These are phyloP conservation scores for Alloscopus bannaensis DNA, from an alignment of 2,888 invertebrate species.

Conservation along the genomic window DNA sequence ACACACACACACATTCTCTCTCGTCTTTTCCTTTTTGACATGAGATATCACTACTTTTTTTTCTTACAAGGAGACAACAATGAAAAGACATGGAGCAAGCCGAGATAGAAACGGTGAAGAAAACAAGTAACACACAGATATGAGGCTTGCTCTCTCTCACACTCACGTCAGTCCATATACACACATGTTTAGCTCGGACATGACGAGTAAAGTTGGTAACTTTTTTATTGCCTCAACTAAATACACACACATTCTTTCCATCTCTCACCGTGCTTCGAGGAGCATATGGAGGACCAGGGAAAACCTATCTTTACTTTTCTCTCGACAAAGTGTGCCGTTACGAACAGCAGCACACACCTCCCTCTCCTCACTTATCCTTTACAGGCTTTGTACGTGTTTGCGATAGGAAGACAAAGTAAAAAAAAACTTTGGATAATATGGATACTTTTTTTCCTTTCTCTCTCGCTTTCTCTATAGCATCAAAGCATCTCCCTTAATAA, in stretches of 20 bases:
- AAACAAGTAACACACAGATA: constrained; percentile 28
- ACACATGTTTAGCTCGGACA: constrained; percentile 23
- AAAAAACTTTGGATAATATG: too few species aligned
- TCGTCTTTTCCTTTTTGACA: constrained; percentile 5
- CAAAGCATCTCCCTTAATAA: too few species aligned
- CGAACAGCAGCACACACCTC: constrained; percentile 37
- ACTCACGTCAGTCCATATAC: too few species aligned
- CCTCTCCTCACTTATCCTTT: constrained; percentile 24
- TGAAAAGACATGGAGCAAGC: constrained; percentile 33
- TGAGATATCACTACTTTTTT: constrained; percentile 41
- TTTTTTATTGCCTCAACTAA: constrained; percentile 20
- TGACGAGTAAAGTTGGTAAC: constrained; percentile 51
- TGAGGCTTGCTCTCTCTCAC: too few species aligned
- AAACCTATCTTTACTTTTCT: constrained; percentile 56
- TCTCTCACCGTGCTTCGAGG: too few species aligned
- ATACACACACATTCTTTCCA: constrained; percentile 8
- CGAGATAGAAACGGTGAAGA: constrained; percentile 16
- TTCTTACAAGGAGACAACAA: constrained; percentile 28
- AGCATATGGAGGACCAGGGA: constrained; percentile 21
- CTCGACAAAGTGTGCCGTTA: constrained; percentile 55
- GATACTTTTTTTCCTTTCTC: constrained; percentile 41
- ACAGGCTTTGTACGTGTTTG: too few species aligned
- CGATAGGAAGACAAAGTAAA: constrained; percentile 45
- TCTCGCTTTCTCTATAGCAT: too few species aligned
- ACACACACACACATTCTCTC: too few species aligned